Base-by-base conservation (phyloP, 1,140 invertebrate genomes). In the Diorhabda carinulata region DNA sequence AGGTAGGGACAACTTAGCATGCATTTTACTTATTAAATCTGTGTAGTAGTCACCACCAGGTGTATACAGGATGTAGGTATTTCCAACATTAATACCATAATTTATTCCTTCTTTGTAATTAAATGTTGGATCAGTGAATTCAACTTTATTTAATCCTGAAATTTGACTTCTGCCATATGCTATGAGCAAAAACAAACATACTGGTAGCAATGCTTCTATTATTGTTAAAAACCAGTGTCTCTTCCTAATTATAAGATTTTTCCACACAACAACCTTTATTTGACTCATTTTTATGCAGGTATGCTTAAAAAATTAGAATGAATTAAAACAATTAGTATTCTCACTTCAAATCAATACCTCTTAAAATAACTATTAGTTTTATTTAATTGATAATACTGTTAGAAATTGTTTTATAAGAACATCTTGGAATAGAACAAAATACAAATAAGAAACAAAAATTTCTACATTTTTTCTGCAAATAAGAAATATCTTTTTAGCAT, bases 191-290 rank as follows among this genome's bases (percentile, higher is more conserved):
- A 81, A 82, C 64, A 81, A 70, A 43, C 80, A 44, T 3, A 81
- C 75, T 3, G 80, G 81, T 2, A 83, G 74, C 3, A 80, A 25
- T 47, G 82, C 72, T 73, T 83, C 82, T 6, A 79, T 79, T 42
- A 80, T 43, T 43, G 82, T 82, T 45, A 83, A 72, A 45, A 83
- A 61, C 76, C 78, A 83, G 71, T 84, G 83, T 25, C 80, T 69
- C 68, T 74, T 77, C 47, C 83, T 68, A 5, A 84, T 79, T 10
- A 80, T 58, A 6, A 76, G 72, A 70, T 83, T 83, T 70, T 84
- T 84, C 82, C 82, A 83, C 43, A 83, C 45, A 8, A 83, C 72
- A 43, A 82, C 73, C 59, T 70, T 73, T 2, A 77, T 61, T 57
- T 74, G 70, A 56, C 6, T 56, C 6, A 56, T 6, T n/a, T n/a